A percentile compares a stretch with the other conserved stretches of the same genome.
Conservation (phyloP, 2,113 vertebrate species). For the Phodopus roborovskii region DNA sequence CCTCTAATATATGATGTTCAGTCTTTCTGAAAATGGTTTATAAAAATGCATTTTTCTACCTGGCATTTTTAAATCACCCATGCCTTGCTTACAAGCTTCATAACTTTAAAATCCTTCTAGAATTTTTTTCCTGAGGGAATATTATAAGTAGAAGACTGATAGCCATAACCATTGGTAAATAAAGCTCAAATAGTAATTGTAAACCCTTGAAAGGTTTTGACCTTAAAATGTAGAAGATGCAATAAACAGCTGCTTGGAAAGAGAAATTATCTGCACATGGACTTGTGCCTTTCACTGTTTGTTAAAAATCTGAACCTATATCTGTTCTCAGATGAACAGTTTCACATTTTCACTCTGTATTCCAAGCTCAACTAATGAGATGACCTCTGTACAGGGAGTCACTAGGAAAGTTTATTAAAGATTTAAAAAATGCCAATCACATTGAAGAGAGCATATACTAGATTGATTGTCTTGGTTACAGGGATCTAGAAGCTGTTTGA, state of each 20-base stretch:
- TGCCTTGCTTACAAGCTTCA: neutral
- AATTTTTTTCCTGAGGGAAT: neutral
- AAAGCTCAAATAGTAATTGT: neutral
- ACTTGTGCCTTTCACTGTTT: slow-evolving; percentile 55
- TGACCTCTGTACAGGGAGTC: slow-evolving; percentile 54
- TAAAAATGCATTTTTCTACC: neutral
- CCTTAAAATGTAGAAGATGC: neutral
- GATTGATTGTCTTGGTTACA: slow-evolving; percentile 67
- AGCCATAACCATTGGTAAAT: neutral
- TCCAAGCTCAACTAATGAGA: slow-evolving; percentile 60
- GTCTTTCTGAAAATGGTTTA: neutral
- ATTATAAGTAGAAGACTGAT: slow-evolving; percentile 35
- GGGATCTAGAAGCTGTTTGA: slow-evolving; percentile 66
- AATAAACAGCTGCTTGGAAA: slow-evolving; percentile 3
- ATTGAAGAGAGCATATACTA: slow-evolving; percentile 36
- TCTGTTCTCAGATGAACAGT: slow-evolving; percentile 58
- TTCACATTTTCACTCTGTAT: slow-evolving; percentile 69
- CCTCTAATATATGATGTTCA: neutral
- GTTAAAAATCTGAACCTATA: slow-evolving; percentile 32
- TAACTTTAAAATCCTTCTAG: neutral
- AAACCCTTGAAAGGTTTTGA: slow-evolving; percentile 20
- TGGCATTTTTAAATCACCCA: neutral
- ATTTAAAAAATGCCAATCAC: slow-evolving; percentile 5
- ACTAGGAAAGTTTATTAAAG: slow-evolving; percentile 52
- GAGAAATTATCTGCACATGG: slow-evolving; percentile 28